phyloP scores from a whole-genome alignment of 2,888 invertebrate species.

The Agrochola circellaris region DNA sequence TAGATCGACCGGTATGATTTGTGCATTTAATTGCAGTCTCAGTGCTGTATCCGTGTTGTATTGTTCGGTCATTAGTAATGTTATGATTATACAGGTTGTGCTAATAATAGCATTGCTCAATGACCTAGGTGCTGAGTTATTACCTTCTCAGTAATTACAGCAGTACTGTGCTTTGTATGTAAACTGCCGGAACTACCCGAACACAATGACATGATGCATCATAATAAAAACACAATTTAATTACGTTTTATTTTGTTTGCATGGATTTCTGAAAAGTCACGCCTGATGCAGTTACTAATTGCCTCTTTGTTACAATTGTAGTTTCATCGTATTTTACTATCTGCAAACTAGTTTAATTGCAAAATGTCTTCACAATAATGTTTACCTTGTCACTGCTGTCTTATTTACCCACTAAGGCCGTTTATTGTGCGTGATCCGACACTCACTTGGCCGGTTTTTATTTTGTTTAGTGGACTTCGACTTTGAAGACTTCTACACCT shows the following conservation, averaged over 20 bases:
- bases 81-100: not conserved
- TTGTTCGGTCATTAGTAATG: conserved; percentile 5
- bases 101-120: not conserved
- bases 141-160: not conserved
- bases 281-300: not conserved
- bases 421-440: too few species aligned
- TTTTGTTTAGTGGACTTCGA: too few species aligned
- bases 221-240: conserved; percentile 1
- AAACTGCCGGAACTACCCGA: conserved; percentile 17
- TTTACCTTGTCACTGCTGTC: not conserved
- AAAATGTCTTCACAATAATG: not conserved
- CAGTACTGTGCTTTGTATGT: not conserved
- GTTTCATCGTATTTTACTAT: not conserved
- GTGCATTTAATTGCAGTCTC: conserved; percentile 19
- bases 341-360: not conserved
- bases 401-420: not conserved
- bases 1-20: not conserved
- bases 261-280: conserved; percentile 1
- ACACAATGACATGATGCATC: conserved; percentile 7
- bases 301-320: not conserved
- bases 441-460: too few species aligned
- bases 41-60: not conserved
- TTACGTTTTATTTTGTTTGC: not conserved
- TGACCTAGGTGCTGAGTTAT: not conserved
- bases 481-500: too few species aligned